Evolutionary conservation across 2,888 invertebrate genomes (phyloP).

Genomic region (Philonicus albiceps): DNA sequence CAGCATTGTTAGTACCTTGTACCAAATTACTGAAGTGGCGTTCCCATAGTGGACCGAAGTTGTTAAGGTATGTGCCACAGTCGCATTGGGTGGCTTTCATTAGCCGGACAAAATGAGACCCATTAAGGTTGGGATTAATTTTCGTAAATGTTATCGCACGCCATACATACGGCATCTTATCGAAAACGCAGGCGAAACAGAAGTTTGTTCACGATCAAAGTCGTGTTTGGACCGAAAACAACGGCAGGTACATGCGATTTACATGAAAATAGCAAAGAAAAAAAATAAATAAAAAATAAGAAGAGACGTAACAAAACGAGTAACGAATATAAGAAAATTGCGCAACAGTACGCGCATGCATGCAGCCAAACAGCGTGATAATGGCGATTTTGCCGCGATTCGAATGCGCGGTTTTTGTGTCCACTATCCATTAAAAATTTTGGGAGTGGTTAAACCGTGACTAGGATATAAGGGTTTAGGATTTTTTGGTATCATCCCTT

Average conservation of each 20-base stretch:
- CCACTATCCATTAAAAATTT: background rate
- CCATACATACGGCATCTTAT: background rate
- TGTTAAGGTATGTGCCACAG: background rate
- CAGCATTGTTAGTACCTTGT: background rate
- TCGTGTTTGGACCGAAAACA: constrained; percentile 10
- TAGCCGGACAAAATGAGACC: background rate
- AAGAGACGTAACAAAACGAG: constrained; percentile 22
- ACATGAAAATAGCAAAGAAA: background rate
- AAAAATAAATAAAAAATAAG: too few species aligned
- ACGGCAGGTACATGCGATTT: background rate
- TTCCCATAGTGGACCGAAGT: background rate
- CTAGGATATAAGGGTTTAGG: background rate
- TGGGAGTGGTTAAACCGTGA: background rate
- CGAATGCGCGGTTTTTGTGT: background rate
- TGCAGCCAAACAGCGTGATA: background rate
- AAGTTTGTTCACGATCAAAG: constrained; percentile 33
- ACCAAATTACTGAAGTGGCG: background rate
- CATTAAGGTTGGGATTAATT: background rate
- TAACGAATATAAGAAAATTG: constrained; percentile 25
- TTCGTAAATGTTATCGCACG: background rate
- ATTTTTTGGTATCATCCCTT: background rate
- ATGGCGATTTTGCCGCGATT: background rate
- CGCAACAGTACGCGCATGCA: constrained; percentile 34
- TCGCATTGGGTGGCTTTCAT: background rate
- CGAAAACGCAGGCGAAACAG: background rate